phyloP scores from a whole-genome alignment of 1,140 invertebrate species.

The Drosophila lowei region DNA sequence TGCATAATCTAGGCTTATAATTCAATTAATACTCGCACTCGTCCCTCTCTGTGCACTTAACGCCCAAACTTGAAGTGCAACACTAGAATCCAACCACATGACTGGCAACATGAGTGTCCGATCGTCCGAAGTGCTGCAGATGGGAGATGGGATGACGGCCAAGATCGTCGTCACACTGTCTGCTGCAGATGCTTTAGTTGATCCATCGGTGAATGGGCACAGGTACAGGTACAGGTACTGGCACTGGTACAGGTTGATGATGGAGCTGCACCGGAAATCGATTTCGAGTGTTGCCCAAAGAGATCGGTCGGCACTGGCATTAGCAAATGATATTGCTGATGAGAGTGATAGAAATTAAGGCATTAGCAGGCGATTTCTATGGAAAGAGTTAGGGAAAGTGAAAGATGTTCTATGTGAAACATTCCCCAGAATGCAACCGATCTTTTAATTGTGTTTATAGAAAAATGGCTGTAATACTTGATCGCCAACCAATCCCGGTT shows the following conservation, averaged over 20 bases:
- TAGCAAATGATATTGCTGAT: slow-evolving; percentile 31
- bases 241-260: slow-evolving; percentile 29
- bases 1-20: slow-evolving; percentile 83
- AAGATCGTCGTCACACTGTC: slow-evolving; percentile 72
- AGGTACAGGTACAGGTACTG: slow-evolving; percentile 12
- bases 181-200: slow-evolving; percentile 60
- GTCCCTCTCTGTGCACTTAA: slow-evolving; percentile 69
- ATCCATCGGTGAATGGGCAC: slow-evolving; percentile 29
- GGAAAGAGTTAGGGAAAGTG: background rate
- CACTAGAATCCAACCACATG: slow-evolving; percentile 80
- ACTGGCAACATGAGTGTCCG: slow-evolving; percentile 69
- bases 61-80: slow-evolving; percentile 66
- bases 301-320: slow-evolving; percentile 52
- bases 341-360: slow-evolving; percentile 13
- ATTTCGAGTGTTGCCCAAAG: slow-evolving; percentile 49
- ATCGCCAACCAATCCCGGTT: background rate
- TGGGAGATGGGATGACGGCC: slow-evolving; percentile 4
- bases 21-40: slow-evolving; percentile 78
- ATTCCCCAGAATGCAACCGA: too few relatives aligned
- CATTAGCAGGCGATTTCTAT: slow-evolving; percentile 3
- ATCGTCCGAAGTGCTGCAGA: background rate
- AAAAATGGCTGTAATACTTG: too few relatives aligned
- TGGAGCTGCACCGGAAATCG: slow-evolving; percentile 66
- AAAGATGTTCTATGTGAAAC: background rate
- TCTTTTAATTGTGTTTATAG: too few relatives aligned